Evolutionary conservation across 2,113 vertebrate genomes (phyloP).

Genomic region (Psilopogon haemacephalus): DNA sequence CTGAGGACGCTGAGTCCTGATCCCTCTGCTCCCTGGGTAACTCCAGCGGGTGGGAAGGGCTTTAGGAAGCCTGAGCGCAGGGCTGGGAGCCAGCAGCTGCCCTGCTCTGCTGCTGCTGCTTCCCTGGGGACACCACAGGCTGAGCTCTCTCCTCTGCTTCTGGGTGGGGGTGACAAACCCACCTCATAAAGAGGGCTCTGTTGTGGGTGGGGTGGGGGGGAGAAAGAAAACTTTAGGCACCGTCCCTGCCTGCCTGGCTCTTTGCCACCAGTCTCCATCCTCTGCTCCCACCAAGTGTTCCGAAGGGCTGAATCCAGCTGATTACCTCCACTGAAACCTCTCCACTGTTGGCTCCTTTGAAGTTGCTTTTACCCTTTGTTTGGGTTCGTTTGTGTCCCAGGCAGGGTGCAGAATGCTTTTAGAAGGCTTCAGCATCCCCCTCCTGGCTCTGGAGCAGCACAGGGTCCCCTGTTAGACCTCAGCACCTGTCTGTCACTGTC

Average conservation of each 20-base stretch:
- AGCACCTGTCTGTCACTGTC: slow-evolving; percentile 74
- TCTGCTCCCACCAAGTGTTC: background rate
- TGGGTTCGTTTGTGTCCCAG: background rate
- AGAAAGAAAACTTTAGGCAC: background rate
- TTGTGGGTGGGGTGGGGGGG: rapidly evolving
- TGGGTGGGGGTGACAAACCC: background rate
- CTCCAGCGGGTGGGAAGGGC: background rate
- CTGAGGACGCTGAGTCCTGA: background rate
- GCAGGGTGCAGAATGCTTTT: background rate
- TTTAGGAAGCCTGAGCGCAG: background rate
- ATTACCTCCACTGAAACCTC: background rate
- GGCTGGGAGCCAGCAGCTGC: background rate
- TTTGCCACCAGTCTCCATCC: background rate
- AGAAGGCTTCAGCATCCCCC: too few relatives aligned
- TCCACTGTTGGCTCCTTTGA: slow-evolving; percentile 19
- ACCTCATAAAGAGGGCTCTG: rapidly evolving
- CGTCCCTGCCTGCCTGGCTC: background rate
- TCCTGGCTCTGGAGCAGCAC: slow-evolving; percentile 12
- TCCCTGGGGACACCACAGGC: rapidly evolving
- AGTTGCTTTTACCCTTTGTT: background rate
- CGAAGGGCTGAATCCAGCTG: background rate
- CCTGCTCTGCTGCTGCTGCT: background rate
- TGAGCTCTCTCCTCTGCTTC: background rate
- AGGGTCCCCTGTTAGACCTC: background rate
- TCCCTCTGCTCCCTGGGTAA: background rate